Conservation (phyloP, 2,797 vertebrate genomes). For the Urosaurus nigricauda region DNA sequence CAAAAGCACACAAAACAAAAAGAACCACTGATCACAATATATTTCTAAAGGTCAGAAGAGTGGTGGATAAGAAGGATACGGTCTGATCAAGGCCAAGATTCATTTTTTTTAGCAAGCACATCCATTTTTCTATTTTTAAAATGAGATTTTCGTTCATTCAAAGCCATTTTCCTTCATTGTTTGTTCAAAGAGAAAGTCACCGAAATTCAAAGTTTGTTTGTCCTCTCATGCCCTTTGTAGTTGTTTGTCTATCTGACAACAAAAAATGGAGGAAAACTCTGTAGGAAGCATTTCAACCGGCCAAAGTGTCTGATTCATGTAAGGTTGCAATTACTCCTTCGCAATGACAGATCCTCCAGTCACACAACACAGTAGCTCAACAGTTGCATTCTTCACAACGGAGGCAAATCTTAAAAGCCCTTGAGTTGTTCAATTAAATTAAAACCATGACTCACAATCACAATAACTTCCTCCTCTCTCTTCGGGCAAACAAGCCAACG, state of each 20-base stretch:
- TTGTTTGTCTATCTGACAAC: not conserved
- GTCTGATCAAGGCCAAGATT: not conserved
- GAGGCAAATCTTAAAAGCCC: not conserved
- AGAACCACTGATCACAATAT: not conserved
- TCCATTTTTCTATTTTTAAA: not conserved
- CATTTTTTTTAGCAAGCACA: not conserved
- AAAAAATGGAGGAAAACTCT: not conserved
- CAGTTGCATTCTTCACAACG: not conserved
- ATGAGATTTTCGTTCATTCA: rapidly evolving
- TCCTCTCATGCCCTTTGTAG: not conserved
- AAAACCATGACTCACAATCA: not conserved
- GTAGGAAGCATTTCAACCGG: not conserved
- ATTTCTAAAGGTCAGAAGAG: not conserved
- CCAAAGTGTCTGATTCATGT: not conserved
- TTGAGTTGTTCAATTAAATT: constrained; percentile 24
- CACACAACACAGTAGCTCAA: constrained; percentile 19
- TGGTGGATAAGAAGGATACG: not conserved
- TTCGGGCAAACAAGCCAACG: not conserved
- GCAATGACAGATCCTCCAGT: not conserved
- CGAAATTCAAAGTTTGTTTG: not conserved
- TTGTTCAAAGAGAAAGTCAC: not conserved
- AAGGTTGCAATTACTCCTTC: constrained; percentile 29
- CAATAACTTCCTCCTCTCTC: not conserved
- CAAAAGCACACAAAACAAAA: not conserved
- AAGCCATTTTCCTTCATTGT: constrained; percentile 22